phyloP scores from a whole-genome alignment of 2,113 vertebrate species.

The Ursus arctos region DNA sequence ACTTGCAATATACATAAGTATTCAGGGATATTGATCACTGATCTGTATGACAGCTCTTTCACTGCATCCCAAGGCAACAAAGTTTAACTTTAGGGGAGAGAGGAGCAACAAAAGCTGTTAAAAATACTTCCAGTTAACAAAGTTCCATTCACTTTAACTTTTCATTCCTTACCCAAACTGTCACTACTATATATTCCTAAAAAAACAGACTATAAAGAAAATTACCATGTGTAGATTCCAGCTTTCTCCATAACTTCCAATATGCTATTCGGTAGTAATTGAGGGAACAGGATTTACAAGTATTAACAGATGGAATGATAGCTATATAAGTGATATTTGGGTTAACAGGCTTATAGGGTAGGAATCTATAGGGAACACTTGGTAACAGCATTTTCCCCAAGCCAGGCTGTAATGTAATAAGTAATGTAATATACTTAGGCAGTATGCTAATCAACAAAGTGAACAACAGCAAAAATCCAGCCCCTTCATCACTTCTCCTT shows the following conservation, averaged over 20 bases:
- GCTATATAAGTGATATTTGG: neutral
- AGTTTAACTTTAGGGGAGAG: conserved; percentile 27
- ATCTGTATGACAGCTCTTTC: conserved; percentile 38
- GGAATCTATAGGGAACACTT: neutral
- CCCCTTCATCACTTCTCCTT: neutral
- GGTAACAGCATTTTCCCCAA: neutral
- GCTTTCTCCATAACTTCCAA: neutral
- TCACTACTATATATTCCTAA: conserved; percentile 10
- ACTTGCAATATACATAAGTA: neutral
- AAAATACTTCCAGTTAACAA: neutral
- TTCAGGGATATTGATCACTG: neutral
- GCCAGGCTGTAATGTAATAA: neutral
- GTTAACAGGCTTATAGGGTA: neutral
- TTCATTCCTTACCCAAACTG: neutral
- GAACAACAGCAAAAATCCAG: neutral
- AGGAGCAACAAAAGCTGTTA: conserved; percentile 23
- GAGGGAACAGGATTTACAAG: conserved; percentile 14
- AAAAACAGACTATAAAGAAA: neutral
- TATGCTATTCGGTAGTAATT: neutral
- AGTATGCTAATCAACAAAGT: neutral
- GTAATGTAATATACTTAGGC: neutral
- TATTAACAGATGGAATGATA: neutral
- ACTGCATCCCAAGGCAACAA: conserved; percentile 15
- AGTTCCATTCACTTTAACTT: conserved; percentile 23
- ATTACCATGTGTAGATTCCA: neutral